These are phyloP conservation scores for Chionomys nivalis DNA, from an alignment of 2,113 vertebrate species.

Conservation along the genomic window DNA sequence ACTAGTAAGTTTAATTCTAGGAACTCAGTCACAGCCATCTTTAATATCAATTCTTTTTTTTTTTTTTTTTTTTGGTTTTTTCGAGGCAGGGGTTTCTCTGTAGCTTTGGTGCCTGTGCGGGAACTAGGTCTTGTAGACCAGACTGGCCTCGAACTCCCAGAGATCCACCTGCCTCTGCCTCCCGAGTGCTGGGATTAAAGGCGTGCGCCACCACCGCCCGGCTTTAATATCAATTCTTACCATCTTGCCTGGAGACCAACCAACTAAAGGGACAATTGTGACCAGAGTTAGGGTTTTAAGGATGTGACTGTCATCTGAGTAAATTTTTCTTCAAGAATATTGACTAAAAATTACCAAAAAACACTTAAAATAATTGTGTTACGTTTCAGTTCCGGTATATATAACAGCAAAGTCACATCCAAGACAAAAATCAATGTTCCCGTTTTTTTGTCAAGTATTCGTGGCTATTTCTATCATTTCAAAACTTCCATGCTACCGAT, in stretches of 20 bases:
- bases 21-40: slow-evolving; percentile 5
- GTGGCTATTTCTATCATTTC: not conserved
- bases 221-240: slow-evolving; percentile 11
- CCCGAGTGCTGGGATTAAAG: too few relatives aligned
- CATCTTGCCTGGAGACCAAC: not conserved
- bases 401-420: slow-evolving; percentile 23
- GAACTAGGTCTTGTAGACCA: too few relatives aligned
- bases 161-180: too few relatives aligned
- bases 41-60: slow-evolving; percentile 9
- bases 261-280: slow-evolving; percentile 25
- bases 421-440: not conserved
- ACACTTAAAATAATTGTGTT: not conserved
- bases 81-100: too few relatives aligned
- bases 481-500: not conserved
- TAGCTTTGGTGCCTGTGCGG: too few relatives aligned
- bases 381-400: not conserved
- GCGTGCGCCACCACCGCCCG: too few relatives aligned
- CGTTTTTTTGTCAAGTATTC: not conserved
- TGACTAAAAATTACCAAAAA: slow-evolving; percentile 34
- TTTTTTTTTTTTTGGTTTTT: too few relatives aligned
- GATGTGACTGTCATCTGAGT: not conserved
- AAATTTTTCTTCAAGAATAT: slow-evolving; percentile 40
- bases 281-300: not conserved
- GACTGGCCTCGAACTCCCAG: too few relatives aligned
- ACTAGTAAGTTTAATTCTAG: not conserved